Evolutionary conservation across 2,113 vertebrate genomes (phyloP), one percentile per base, ranked within the genome.

Genomic region (Saccopteryx bilineata): DNA sequence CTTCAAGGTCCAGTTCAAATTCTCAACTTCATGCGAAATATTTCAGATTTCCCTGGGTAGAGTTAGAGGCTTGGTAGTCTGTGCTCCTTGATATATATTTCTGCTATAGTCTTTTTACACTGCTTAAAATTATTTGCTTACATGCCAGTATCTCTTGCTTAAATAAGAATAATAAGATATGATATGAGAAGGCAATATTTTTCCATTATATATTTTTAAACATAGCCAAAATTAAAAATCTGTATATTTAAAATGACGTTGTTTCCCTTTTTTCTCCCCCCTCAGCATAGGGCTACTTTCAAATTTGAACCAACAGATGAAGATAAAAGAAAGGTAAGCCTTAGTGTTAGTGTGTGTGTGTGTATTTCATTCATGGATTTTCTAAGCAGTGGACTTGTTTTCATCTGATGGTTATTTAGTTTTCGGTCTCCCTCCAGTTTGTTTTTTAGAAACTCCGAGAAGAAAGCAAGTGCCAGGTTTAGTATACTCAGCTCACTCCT

Each of bases 291-390:
- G 87, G 97, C 98, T 93, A 98, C 99, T 95, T 99, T 99, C 98
- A 98, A 97, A 72, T 99, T 99, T 98, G 99, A 99, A 90, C 96
- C 98, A 91, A 98, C 98, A 78, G 99, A 99, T 97, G 99, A 99
- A 98, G 98, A 99, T 75, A 98, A 99, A 98, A 99, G 99, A 96
- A 99, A 98, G 98, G 99, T 99, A 98, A 99, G 99, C 83, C 56
- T 95, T 92, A 52, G 23, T 66, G 15, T 72, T 81, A 31, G 48
- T n/a, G 6, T 26, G 11, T 87, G 23, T 66, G 11, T 61, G 28
- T 71, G 12, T 75, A 5, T 82, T 90, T 94, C 8, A 85, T 76
- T 91, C 61, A 50, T 80, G 18, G 11, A 71, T 39, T 84, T 93
- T 85, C 33, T 89, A 93, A 94, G 52, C 56, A 68, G 14, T 58